phyloP scores from a whole-genome alignment of 2,797 vertebrate genomes.

The Hephaestus fuliginosus region DNA sequence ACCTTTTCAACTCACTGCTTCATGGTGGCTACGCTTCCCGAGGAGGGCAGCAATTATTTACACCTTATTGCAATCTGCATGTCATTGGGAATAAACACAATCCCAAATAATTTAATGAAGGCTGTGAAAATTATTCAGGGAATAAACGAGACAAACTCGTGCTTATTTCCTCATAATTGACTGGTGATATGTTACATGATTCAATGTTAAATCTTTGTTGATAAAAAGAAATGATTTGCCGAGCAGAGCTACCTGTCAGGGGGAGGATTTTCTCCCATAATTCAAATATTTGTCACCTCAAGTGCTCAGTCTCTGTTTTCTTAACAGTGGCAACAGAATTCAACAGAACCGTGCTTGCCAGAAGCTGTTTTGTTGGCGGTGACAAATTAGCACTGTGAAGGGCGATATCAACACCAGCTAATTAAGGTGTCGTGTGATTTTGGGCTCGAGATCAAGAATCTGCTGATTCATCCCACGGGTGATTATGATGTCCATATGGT shows the following conservation, averaged over 20 bases:
- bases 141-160: constrained; percentile 41
- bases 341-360: constrained; percentile 61
- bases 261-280: constrained; percentile 2
- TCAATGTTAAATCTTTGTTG: constrained; percentile 39
- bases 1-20: constrained; percentile 84
- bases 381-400: constrained; percentile 79
- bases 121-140: constrained; percentile 47
- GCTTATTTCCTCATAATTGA: constrained; percentile 50
- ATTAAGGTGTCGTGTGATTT: constrained; percentile 89
- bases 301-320: constrained; percentile 53
- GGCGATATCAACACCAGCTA: constrained; percentile 82
- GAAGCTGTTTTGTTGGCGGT: constrained; percentile 69
- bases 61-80: constrained; percentile 63
- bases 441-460: constrained; percentile 87
- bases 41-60: constrained; percentile 80
- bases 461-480: constrained; percentile 86
- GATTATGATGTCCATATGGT: constrained; percentile 90
- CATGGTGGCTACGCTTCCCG: constrained; percentile 65
- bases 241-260: constrained; percentile 14
- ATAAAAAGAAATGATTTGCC: constrained; percentile 6
- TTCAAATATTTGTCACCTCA: constrained; percentile 50
- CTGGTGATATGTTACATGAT: constrained; percentile 42
- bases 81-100: constrained; percentile 62
- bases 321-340: constrained; percentile 47
- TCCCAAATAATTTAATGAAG: constrained; percentile 60